A percentile compares a stretch with the other conserved stretches of the same genome.
Conservation (phyloP, 2,888 invertebrate species). For the Tiliacea citrago region DNA sequence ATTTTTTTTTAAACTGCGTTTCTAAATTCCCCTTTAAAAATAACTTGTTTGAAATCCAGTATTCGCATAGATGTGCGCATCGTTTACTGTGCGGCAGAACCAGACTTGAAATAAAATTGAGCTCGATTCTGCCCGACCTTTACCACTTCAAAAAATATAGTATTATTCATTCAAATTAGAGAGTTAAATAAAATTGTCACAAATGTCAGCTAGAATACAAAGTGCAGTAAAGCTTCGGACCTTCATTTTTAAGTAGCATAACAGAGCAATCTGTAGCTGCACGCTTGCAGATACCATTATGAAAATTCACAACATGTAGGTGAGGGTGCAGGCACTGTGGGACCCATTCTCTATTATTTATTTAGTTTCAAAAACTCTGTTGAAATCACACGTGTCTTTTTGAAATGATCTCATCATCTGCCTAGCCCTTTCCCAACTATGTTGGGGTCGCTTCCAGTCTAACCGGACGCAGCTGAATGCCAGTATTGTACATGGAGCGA, state of each 20-base stretch:
- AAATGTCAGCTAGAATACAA: not conserved
- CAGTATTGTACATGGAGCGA: too few relatives aligned
- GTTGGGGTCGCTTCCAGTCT: too few relatives aligned
- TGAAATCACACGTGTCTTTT: not conserved
- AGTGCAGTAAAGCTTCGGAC: not conserved
- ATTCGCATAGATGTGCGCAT: not conserved
- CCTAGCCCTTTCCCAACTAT: too few relatives aligned
- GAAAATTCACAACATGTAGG: not conserved
- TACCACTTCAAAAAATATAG: slow-evolving; percentile 1
- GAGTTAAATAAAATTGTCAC: slow-evolving; percentile 10
- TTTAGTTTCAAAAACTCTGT: not conserved
- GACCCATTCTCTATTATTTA: not conserved
- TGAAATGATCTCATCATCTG: not conserved
- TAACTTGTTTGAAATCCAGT: not conserved
- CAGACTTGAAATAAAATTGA: slow-evolving; percentile 16
- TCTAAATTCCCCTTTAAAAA: not conserved
- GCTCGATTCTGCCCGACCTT: not conserved
- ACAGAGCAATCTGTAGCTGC: slow-evolving; percentile 2
- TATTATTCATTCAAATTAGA: not conserved
- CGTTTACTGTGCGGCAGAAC: not conserved
- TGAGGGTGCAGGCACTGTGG: not conserved
- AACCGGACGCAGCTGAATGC: too few relatives aligned
- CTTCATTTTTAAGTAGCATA: slow-evolving; percentile 1
- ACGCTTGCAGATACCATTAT: not conserved
- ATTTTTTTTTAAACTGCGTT: too few relatives aligned